These are phyloP conservation scores for Andrena fulva DNA, from an alignment of 2,888 invertebrate genomes.

Conservation along the genomic window DNA sequence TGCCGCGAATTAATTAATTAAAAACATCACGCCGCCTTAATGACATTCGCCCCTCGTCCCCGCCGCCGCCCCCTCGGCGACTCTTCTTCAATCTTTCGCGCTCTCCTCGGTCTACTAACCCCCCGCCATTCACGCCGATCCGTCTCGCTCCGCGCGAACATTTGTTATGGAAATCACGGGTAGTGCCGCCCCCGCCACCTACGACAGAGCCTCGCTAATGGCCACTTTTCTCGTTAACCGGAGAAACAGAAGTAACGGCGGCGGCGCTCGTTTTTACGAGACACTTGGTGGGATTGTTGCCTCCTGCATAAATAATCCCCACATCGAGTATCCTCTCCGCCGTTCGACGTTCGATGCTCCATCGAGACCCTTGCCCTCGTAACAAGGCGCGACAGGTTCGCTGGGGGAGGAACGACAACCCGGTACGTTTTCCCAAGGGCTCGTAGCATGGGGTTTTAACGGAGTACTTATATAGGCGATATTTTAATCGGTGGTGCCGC, in stretches of 20 bases:
- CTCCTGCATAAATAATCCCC: constrained; percentile 25
- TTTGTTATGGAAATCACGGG: constrained; percentile 62
- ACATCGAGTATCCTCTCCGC: neutral
- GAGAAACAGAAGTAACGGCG: constrained; percentile 20
- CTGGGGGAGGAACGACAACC: too few relatives aligned
- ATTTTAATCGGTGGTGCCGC: too few relatives aligned
- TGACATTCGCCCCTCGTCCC: constrained; percentile 55
- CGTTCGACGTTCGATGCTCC: neutral
- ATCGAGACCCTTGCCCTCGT: neutral
- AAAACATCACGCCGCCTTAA: constrained; percentile 76
- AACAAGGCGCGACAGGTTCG: constrained; percentile 2
- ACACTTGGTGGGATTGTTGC: constrained; percentile 35
- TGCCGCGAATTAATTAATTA: constrained; percentile 78
- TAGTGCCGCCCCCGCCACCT: constrained; percentile 23
- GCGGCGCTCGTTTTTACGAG: constrained; percentile 43
- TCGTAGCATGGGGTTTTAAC: too few relatives aligned
- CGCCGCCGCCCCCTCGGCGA: neutral
- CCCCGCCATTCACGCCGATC: constrained; percentile 28
- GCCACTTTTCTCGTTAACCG: constrained; percentile 46
- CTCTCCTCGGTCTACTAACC: neutral
- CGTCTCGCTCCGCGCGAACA: constrained; percentile 30
- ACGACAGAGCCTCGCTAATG: constrained; percentile 41
- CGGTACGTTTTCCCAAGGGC: too few relatives aligned
- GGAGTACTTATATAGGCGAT: too few relatives aligned
- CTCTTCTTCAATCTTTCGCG: constrained; percentile 17